These are phyloP conservation scores for Ailuropoda melanoleuca DNA, from an alignment of 2,113 vertebrate species.

Conservation along the genomic window DNA sequence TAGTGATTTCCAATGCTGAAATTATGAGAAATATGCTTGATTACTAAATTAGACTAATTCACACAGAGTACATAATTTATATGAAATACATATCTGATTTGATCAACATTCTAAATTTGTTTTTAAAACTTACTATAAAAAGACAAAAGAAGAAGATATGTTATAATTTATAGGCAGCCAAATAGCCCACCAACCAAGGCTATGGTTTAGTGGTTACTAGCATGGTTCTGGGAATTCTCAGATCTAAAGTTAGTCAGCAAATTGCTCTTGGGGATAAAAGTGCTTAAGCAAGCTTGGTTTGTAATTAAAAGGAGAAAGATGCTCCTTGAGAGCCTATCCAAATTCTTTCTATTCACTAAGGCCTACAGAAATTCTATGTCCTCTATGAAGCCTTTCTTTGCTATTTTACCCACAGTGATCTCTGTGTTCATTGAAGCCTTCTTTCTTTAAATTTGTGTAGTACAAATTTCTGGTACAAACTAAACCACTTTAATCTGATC, in stretches of 20 bases:
- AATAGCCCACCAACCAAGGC: neutral
- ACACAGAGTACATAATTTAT: neutral
- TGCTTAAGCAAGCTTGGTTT: neutral
- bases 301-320: neutral
- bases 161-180: conserved; percentile 5
- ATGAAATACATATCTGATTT: neutral
- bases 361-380: neutral
- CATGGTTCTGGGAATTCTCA: neutral
- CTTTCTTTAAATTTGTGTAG: neutral
- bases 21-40: neutral
- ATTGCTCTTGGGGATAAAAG: neutral
- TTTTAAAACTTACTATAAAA: neutral
- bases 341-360: neutral
- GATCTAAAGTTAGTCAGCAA: neutral
- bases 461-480: neutral
- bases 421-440: neutral
- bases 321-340: neutral
- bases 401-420: neutral
- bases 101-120: neutral
- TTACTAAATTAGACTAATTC: conserved; percentile 24
- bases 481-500: neutral
- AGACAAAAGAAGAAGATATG: conserved; percentile 18
- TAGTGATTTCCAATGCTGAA: neutral
- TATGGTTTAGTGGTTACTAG: neutral
- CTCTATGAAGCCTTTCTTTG: neutral